Base-by-base conservation (phyloP, 2,888 invertebrate genomes). In the Pteria penguin region DNA sequence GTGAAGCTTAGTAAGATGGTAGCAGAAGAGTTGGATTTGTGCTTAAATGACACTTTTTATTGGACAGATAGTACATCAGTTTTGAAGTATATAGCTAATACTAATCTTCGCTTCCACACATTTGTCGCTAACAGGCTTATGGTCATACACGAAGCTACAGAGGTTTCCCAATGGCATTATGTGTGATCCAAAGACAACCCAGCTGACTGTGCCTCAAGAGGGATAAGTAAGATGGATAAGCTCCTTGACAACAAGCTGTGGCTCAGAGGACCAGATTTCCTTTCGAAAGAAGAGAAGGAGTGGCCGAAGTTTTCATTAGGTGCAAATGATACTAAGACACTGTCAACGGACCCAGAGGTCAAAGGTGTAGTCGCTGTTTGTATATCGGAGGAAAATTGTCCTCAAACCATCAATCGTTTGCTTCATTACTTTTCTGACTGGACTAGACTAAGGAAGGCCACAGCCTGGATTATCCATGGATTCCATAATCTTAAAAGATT, bases 51-150 rank as follows among this genome's bases (percentile, higher is more conserved):
- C 32, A 67, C 24, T 29, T 18, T 54, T 8, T 67, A 67, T 67
- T 73, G 73, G 73, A 61, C 73, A 14, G 73, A 73, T 31, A 73
- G 73, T 33, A 73, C 61, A 61, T 22, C 67, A 32, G 67, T 67
- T 1, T 11, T 72, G 8, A 57, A 58, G 24, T 72, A 72, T 31
- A 72, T 65, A 22, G 26, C 1, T 11, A 77, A 77, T 26, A 60
- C 14, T 2, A 27, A 11, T n/a, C 27, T 72, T 36, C 70, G 82
- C 45, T 80, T 80, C 63, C 74, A 78, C 4, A 82, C 80, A 26
- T 78, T 80, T 33, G 74, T 80, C 0, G 79, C 78, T 14, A 82
- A 78, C 54, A 33, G 76, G 27, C 58, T 81, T 29, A n/a, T 58
- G 1, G 24, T 73, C 0, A 79, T 79, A n/a, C 68, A 70, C 61